phyloP scores from a whole-genome alignment of 1,140 invertebrate species.

The Apolygus lucorum region DNA sequence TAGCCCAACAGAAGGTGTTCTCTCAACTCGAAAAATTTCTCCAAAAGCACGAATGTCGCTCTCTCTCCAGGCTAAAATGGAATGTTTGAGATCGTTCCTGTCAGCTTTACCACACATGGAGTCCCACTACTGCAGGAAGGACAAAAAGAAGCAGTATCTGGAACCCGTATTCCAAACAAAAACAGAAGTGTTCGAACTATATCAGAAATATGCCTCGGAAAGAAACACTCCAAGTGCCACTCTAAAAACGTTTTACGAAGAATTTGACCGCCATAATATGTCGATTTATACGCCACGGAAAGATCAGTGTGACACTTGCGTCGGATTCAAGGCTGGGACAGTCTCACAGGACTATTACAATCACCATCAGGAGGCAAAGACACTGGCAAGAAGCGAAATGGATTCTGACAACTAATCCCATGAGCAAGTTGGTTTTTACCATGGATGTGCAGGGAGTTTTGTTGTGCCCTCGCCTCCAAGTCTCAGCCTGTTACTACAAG shows the following conservation, averaged over 20 bases:
- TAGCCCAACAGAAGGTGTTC: no score
- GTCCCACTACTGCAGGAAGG: slow-evolving; percentile 31
- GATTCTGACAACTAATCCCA: slow-evolving; percentile 15
- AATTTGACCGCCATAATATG: slow-evolving; percentile 26
- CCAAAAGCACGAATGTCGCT: no score
- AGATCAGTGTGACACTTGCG: slow-evolving; percentile 30
- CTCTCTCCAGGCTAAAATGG: no score
- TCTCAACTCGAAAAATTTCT: no score
- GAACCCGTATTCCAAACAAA: slow-evolving; percentile 28
- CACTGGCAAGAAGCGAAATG: slow-evolving; percentile 21
- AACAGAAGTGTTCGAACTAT: slow-evolving; percentile 22
- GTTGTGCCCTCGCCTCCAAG: slow-evolving; percentile 22
- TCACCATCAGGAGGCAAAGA: slow-evolving; percentile 11
- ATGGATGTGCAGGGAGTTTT: slow-evolving; percentile 24
- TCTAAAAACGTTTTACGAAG: neutral
- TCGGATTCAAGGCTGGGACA: neutral
- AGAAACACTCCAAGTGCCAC: neutral
- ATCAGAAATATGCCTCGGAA: neutral
- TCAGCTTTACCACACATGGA: slow-evolving; percentile 27
- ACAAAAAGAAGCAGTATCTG: slow-evolving; percentile 28
- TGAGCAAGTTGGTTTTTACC: slow-evolving; percentile 24
- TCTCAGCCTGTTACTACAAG: neutral
- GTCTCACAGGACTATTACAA: neutral
- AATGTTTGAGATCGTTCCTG: neutral
- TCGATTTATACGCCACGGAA: slow-evolving; percentile 27